Evolutionary conservation across 30 jellyfish, hydroid and myxozoan species (phyloP).

Genomic region (Sanderia malayensis): DNA sequence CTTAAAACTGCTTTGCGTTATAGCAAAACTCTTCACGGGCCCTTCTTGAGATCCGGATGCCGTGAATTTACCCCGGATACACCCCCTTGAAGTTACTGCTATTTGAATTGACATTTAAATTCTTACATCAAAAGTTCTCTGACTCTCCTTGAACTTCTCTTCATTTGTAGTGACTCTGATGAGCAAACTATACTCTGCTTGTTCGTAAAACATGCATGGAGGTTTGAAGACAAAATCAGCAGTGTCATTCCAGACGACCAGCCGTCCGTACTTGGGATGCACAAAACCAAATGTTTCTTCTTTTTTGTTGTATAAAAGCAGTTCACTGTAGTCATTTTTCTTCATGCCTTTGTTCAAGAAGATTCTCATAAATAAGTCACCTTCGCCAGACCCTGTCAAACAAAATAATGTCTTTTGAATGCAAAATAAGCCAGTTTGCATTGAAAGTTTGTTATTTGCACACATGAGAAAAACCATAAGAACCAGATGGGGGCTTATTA

Average conservation of each 20-base stretch:
- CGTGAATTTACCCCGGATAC: too few species aligned
- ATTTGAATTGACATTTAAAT: too few species aligned
- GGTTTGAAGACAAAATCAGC: conserved; percentile 58
- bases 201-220: conserved; percentile 60
- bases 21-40: too few species aligned
- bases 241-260: conserved; percentile 62
- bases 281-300: conserved; percentile 55
- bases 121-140: conserved; percentile 31
- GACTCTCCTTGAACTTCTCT: conserved; percentile 20
- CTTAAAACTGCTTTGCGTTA: too few species aligned
- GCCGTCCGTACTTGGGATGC: conserved; percentile 59
- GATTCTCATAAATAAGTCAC: conserved; percentile 50
- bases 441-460: too few species aligned
- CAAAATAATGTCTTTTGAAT: too few species aligned
- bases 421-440: too few species aligned
- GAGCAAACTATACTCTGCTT: conserved; percentile 58
- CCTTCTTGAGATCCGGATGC: too few species aligned
- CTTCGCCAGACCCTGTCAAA: conserved; percentile 36
- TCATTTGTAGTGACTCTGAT: conserved; percentile 44
- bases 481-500: too few species aligned
- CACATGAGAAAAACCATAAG: too few species aligned
- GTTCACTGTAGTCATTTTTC: conserved; percentile 76
- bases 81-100: too few species aligned
- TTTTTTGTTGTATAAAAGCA: conserved; percentile 37
- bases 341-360: conserved; percentile 42